These are phyloP conservation scores for Salvelinus alpinus DNA, from an alignment of 2,113 vertebrate genomes.

Conservation along the genomic window DNA sequence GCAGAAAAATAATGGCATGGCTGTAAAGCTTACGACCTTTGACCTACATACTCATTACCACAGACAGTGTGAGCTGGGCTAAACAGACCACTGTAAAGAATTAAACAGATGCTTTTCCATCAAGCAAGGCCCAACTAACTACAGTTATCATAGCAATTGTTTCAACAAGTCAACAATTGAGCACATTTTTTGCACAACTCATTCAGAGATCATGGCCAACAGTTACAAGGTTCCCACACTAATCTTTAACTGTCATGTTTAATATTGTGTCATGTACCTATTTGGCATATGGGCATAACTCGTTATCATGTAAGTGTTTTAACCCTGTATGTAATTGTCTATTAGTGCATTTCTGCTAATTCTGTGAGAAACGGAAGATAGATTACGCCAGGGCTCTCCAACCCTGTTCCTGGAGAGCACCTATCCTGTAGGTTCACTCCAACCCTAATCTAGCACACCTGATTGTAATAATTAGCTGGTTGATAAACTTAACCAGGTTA, in stretches of 20 bases:
- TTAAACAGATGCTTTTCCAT: slow-evolving; percentile 23
- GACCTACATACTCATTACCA: slow-evolving; percentile 44
- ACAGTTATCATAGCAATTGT: background rate
- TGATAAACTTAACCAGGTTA: too few species aligned
- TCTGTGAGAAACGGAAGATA: background rate
- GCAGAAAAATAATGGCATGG: slow-evolving; percentile 61
- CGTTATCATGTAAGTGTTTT: background rate
- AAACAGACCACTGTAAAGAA: slow-evolving; percentile 23
- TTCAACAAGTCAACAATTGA: too few species aligned
- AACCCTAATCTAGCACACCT: too few species aligned
- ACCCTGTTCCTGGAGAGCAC: too few species aligned
- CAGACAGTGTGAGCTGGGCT: slow-evolving; percentile 20
- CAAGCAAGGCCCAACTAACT: background rate
- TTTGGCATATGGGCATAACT: background rate
- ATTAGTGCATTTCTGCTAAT: background rate
- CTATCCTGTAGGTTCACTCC: too few species aligned
- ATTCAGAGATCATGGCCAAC: background rate
- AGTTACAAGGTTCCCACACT: background rate
- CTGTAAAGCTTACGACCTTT: slow-evolving; percentile 62
- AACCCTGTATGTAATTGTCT: background rate
- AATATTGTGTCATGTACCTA: background rate
- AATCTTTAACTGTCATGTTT: background rate
- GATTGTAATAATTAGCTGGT: too few species aligned
- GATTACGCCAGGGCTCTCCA: background rate
- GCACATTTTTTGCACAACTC: background rate